Base-by-base conservation (phyloP, 2,113 vertebrate genomes). In the Ursus arctos region DNA sequence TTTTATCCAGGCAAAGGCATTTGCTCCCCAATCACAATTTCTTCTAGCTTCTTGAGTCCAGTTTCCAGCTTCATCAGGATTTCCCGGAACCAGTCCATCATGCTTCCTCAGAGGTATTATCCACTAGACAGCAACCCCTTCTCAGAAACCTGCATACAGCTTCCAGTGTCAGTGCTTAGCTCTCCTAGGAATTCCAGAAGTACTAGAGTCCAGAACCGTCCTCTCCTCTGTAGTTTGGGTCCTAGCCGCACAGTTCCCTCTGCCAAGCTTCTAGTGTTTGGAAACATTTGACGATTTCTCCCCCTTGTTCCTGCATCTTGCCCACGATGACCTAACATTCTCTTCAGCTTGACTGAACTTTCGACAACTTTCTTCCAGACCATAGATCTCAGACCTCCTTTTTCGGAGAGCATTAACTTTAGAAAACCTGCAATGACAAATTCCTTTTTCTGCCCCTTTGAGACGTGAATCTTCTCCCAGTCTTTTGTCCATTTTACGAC, bases 61-160 rank as follows among this genome's bases (percentile, higher is more conserved):
- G 31, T 81, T 72, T 86, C 63, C 36, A 83, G 31, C 5, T 40
- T 77, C 33, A 18, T 43, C 49, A 16, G 1, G 31, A 21, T 53
- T 19, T 55, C 14, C 11, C 11, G 74, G 55, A 57, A 57, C 1
- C 65, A 7, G 24, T 3, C 6, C 28, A 21, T 3, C 8, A 14
- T 24, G 22, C 2, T 33, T 9, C 28, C 16, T 83, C 63, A 1
- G 6, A 91, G 26, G 8, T 28, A 4, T 5, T 11, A 9, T 19
- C 31, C 61, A 11, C 0, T 8, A 13, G 24, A 26, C 9, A 21
- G 2, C 4, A 55, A 0, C 26, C 6, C 8, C 1, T 53, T 55
- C 36, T 67, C 12, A 19, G 19, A 24, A 49, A 47, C 24, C 59
- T 63, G 59, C 4, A 1, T 28, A 63, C 24, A 13, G 59, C 11